These are phyloP conservation scores for Euborellia annulipes DNA, from an alignment of 1,140 invertebrate genomes.

Conservation along the genomic window DNA sequence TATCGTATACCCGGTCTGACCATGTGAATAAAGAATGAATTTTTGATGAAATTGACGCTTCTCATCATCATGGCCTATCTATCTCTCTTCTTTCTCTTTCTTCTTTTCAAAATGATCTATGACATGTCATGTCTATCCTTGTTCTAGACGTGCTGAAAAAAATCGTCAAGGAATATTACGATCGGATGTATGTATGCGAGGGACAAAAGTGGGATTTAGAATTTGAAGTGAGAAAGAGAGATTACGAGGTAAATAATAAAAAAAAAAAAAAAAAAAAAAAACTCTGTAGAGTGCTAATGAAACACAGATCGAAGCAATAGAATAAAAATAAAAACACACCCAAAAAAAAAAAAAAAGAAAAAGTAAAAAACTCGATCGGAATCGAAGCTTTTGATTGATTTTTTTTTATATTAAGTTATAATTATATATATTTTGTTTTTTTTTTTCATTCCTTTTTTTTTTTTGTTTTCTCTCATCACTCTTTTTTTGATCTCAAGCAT, in stretches of 20 bases:
- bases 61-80: neutral
- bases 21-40: too few relatives aligned
- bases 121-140: conserved; percentile 1
- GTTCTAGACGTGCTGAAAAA: conserved; percentile 64
- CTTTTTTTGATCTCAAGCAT: too few relatives aligned
- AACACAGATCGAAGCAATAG: neutral
- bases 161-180: conserved; percentile 89
- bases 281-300: neutral
- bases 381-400: conserved; percentile 23
- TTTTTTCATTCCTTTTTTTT: neutral
- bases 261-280: conserved; percentile 6
- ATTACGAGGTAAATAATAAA: conserved; percentile 71
- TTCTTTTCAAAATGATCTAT: neutral
- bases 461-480: too few relatives aligned
- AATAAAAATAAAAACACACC: neutral
- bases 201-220: conserved; percentile 99
- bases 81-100: neutral
- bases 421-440: conserved; percentile 3
- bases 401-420: conserved; percentile 13
- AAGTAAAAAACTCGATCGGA: conserved; percentile 13
- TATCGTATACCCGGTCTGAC: too few relatives aligned
- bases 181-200: conserved; percentile 89
- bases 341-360: conserved; percentile 2
- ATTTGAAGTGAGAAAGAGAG: conserved; percentile 94
- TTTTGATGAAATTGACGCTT: neutral